Base-by-base conservation (phyloP, 2,113 vertebrate species). In the Chaetops frenatus region DNA sequence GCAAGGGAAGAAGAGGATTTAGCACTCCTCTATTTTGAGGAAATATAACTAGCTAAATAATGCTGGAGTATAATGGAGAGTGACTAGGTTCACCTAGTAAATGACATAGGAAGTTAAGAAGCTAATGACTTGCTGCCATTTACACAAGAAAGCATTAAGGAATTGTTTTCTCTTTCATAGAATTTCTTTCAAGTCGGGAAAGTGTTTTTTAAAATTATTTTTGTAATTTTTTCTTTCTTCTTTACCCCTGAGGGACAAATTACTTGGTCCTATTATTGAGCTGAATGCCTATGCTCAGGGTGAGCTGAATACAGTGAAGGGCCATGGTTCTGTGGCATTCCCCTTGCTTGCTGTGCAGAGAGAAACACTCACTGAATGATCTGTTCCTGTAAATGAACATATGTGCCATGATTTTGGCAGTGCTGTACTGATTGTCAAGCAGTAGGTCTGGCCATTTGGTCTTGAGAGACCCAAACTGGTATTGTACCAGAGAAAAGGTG, bases 191-290 rank as follows among this genome's bases (percentile, higher is more conserved):
- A 38, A 47, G 12, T 47, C 2, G 18, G 11, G 7, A 11, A 86
- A 47, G 22, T 11, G 48, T 4, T 50, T 53, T 13, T 45, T n/a
- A n/a, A n/a, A n/a, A n/a, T 53, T 36, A 14, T 12, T 33, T 58
- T 40, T 0, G 0, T 31, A 20, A 42, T 23, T 35, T 54, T 42
- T 67, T 33, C 11, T 76, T 54, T 16, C 7, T 36, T 58, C 3
- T 50, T 73, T 65, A 50, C 35, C 7, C 29, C 57, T 25, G 21
- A 47, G 51, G 50, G 36, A 25, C 3, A 5, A 44, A 77, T 16
- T 44, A 50, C 8, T 82, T 5, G 2, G 8, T 76, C 15, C 3
- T 60, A 0, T 60, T 83, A n/a, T 15, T 1, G 2, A 83, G 31
- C 62, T 42, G 33, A 70, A 79, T 33, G n/a, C 9, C 83, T 66